These are phyloP conservation scores for Lamellibrachia luymesi DNA, from an alignment of 1,140 invertebrate species.

Conservation along the genomic window DNA sequence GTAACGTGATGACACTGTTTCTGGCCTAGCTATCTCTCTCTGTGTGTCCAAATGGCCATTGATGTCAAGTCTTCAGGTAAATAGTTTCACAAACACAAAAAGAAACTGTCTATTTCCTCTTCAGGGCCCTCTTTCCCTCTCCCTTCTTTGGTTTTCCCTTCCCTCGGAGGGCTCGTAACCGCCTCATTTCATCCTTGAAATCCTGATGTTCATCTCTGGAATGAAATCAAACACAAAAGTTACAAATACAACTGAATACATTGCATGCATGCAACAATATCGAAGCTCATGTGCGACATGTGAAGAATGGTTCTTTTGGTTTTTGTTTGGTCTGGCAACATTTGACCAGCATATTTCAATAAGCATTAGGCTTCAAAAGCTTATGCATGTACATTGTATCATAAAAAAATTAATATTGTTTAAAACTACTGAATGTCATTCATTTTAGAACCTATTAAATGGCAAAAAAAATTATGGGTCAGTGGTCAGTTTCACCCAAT, in stretches of 20 bases:
- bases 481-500: no score
- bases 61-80: background rate
- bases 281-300: background rate
- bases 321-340: no score
- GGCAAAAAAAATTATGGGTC: no score
- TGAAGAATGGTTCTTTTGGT: no score
- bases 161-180: constrained; percentile 73
- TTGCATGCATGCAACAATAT: background rate
- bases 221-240: constrained; percentile 12
- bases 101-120: constrained; percentile 28
- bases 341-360: no score
- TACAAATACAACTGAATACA: background rate
- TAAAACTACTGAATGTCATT: no score
- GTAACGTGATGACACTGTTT: background rate
- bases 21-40: background rate
- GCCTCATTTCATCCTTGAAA: constrained; percentile 85
- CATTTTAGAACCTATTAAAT: no score
- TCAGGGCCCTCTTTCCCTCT: constrained; percentile 57
- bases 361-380: no score
- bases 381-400: no score
- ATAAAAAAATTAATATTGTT: no score
- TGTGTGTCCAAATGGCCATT: background rate
- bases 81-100: background rate
- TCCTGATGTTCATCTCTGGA: constrained; percentile 84
- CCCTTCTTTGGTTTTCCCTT: constrained; percentile 67